phyloP scores from a whole-genome alignment of 2,888 invertebrate species.

The Drosophila villosipedis region DNA sequence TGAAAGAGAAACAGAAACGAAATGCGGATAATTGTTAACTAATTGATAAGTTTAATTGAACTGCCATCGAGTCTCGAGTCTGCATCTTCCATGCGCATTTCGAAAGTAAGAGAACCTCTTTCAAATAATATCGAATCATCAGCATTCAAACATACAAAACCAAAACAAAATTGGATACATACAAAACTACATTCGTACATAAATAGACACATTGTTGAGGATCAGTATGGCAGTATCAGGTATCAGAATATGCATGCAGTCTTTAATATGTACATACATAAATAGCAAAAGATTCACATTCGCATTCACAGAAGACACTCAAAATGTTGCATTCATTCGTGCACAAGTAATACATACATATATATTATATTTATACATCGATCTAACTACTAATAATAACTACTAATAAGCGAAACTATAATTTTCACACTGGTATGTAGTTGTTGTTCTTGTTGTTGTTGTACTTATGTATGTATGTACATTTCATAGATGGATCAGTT shows the following conservation, averaged over 20 bases:
- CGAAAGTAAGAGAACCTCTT: conserved; percentile 25
- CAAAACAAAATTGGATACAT: conserved; percentile 12
- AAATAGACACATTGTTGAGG: neutral
- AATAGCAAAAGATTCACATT: neutral
- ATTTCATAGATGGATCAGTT: neutral
- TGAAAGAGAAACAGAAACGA: conserved; percentile 28
- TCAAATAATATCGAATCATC: conserved; percentile 21
- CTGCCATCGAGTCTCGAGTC: conserved; percentile 10
- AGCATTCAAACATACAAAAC: conserved; percentile 20
- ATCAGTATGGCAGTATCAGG: neutral
- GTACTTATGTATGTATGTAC: conserved; percentile 33
- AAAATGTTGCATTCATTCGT: conserved; percentile 27
- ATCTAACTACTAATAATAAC: conserved; percentile 12
- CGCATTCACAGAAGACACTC: conserved; percentile 1
- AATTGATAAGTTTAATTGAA: neutral
- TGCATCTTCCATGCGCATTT: conserved; percentile 29
- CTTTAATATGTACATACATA: neutral
- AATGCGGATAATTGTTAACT: conserved; percentile 21
- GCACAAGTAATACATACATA: neutral
- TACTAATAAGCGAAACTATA: conserved; percentile 27
- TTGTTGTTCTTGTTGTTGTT: conserved; percentile 5
- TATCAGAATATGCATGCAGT: conserved; percentile 7
- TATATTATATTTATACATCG: neutral
- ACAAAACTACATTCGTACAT: neutral
- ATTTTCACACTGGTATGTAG: conserved; percentile 17